Evolutionary conservation across 1,140 invertebrate species (phyloP).

Genomic region (Aplysia californica): DNA sequence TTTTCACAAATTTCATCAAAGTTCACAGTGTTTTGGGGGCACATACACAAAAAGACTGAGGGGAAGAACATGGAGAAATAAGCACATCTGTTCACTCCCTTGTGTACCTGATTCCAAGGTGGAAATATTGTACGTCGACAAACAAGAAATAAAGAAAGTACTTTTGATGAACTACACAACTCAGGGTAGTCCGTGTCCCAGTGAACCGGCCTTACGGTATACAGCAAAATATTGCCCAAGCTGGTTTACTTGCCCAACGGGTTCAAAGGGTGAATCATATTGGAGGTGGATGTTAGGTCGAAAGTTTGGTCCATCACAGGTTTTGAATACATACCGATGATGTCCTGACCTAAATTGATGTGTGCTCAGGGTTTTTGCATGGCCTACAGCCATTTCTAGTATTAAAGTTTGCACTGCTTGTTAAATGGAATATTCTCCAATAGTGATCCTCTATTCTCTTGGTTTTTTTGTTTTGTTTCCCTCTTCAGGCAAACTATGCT

Average conservation of each 20-base stretch:
- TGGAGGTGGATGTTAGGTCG: too few relatives aligned
- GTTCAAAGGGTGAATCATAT: too few relatives aligned
- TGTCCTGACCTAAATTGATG: background rate
- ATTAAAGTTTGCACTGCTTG: background rate
- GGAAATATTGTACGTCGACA: too few relatives aligned
- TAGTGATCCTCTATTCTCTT: background rate
- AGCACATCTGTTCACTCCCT: background rate
- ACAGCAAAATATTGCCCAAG: too few relatives aligned
- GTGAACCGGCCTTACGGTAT: too few relatives aligned
- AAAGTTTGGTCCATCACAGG: too few relatives aligned
- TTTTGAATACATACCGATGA: background rate
- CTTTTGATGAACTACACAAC: background rate
- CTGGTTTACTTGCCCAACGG: too few relatives aligned
- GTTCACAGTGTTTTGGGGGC: too few relatives aligned
- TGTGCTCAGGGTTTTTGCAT: background rate
- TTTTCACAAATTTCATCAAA: background rate
- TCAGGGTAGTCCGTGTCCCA: too few relatives aligned
- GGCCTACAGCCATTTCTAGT: background rate
- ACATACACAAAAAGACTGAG: too few relatives aligned
- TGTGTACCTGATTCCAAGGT: too few relatives aligned
- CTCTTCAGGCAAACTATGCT: conserved; percentile 81
- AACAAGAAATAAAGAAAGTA: background rate
- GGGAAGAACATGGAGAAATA: background rate
- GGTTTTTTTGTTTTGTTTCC: conserved; percentile 2
- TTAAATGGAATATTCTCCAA: too few relatives aligned